A percentile compares a stretch with the other conserved stretches of the same genome.
Conservation (phyloP, 1,140 invertebrate genomes). For the Papilio polyxenes region DNA sequence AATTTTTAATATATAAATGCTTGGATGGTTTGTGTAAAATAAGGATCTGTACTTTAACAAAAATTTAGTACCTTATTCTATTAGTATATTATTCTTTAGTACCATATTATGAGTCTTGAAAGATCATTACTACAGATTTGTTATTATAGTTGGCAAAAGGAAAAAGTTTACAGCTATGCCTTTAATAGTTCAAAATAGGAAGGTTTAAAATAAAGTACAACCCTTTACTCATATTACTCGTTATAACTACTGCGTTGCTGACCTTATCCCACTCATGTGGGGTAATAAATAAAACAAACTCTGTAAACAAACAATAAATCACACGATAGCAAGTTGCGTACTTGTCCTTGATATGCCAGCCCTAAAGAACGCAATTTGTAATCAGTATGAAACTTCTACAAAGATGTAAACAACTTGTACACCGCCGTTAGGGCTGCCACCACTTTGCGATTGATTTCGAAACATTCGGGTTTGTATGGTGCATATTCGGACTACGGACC, state of each 20-base stretch:
- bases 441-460: not conserved
- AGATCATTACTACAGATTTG: not conserved
- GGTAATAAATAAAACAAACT: not conserved
- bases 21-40: not conserved
- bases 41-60: not conserved
- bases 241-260: no score
- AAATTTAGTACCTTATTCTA: no score
- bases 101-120: not conserved
- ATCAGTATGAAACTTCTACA: not conserved
- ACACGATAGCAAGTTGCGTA: not conserved
- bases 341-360: conserved; percentile 11
- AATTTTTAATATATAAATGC: not conserved
- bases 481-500: no score
- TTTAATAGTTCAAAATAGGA: no score
- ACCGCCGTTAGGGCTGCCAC: not conserved
- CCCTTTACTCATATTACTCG: no score
- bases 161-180: no score
- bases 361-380: not conserved
- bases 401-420: conserved; percentile 12
- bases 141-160: no score
- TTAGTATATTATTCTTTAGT: not conserved
- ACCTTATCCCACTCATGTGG: no score
- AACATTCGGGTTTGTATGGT: not conserved
- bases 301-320: not conserved
- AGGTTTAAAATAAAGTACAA: no score